Percentiles rank a stretch among this genome's conserved stretches.
phyloP scores from a whole-genome alignment of 2,113 vertebrate genomes.

The Oxygymnocypris stewartii region DNA sequence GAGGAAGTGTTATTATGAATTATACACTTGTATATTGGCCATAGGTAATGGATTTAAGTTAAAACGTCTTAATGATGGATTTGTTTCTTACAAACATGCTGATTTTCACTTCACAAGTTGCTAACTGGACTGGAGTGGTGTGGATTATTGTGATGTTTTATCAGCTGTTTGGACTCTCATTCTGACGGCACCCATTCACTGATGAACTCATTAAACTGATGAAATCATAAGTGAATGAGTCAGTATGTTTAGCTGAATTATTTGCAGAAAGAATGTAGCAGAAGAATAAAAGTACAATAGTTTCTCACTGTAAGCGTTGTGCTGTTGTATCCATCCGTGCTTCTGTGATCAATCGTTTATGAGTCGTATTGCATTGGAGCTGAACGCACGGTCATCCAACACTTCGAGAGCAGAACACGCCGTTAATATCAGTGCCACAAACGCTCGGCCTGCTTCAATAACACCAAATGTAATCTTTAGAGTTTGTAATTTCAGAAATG shows the following conservation, averaged over 20 bases:
- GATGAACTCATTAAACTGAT: not conserved
- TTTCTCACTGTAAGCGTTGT: not conserved
- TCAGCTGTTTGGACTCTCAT: too few species aligned
- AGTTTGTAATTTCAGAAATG: slow-evolving; percentile 21
- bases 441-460: not conserved
- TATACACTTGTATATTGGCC: too few species aligned
- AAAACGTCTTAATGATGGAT: too few species aligned
- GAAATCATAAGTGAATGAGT: not conserved
- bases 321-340: slow-evolving; percentile 13
- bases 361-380: not conserved
- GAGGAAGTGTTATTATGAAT: too few species aligned
- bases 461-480: slow-evolving; percentile 34
- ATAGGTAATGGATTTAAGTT: too few species aligned
- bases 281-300: not conserved
- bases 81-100: too few species aligned
- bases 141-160: too few species aligned
- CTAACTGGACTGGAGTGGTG: too few species aligned
- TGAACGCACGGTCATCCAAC: slow-evolving; percentile 7
- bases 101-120: too few species aligned
- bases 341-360: slow-evolving; percentile 16
- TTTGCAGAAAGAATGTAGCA: not conserved
- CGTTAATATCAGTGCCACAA: slow-evolving; percentile 22
- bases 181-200: not conserved
- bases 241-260: not conserved
- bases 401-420: not conserved